Evolutionary conservation across 1,140 invertebrate genomes (phyloP).

Genomic region (Drosophila tsacasi): DNA sequence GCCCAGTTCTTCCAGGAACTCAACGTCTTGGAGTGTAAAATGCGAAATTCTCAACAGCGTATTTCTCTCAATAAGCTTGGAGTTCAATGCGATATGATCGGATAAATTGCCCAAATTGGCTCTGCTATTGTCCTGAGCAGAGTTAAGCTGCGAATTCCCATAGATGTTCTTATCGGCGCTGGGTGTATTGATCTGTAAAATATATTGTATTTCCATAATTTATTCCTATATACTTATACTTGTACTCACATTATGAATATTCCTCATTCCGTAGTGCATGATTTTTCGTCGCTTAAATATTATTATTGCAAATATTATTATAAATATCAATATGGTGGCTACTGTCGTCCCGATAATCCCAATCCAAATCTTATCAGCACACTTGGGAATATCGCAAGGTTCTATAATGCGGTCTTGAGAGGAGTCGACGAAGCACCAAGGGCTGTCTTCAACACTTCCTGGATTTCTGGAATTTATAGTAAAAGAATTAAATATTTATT

Average conservation of each 20-base stretch:
- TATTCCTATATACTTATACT: not conserved
- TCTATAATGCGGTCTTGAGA: constrained; percentile 88
- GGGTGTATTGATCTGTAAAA: constrained; percentile 87
- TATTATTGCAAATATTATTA: constrained; percentile 86
- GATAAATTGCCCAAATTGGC: constrained; percentile 40
- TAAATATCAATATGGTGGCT: constrained; percentile 53
- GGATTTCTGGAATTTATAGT: constrained; percentile 90
- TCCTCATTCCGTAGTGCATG: constrained; percentile 86
- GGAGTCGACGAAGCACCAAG: constrained; percentile 96
- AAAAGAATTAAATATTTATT: not conserved
- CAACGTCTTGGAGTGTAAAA: constrained; percentile 91
- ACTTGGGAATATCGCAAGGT: constrained; percentile 93
- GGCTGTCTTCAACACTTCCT: constrained; percentile 90
- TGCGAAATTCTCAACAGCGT: constrained; percentile 88
- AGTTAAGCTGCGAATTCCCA: constrained; percentile 88
- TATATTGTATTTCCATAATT: not conserved
- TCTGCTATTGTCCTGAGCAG: constrained; percentile 91
- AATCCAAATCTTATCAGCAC: constrained; percentile 89
- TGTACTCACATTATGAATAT: constrained; percentile 87
- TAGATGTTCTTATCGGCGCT: constrained; percentile 93
- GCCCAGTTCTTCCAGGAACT: constrained; percentile 97
- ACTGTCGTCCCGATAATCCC: constrained; percentile 87
- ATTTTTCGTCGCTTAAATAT: constrained; percentile 86
- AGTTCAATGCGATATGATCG: constrained; percentile 58
- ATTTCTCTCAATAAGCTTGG: constrained; percentile 85